Conservation (phyloP, 2,888 invertebrate species). For the Plebejus melissa region DNA sequence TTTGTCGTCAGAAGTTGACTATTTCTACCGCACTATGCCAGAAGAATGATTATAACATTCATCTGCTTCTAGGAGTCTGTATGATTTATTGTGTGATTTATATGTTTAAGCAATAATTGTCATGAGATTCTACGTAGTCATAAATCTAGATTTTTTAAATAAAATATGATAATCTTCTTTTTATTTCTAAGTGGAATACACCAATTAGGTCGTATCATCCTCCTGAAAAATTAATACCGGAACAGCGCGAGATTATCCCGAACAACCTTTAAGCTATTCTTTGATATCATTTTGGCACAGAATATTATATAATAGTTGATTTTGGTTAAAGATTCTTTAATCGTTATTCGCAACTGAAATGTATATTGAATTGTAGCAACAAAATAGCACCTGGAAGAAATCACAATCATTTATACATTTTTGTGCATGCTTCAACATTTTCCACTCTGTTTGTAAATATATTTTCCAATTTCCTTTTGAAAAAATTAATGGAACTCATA, state of each 20-base stretch:
- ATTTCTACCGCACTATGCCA: neutral
- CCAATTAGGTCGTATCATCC: constrained; percentile 15
- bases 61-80: no score
- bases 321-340: neutral
- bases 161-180: neutral
- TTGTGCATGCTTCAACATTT: neutral
- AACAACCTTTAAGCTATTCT: neutral
- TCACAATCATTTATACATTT: neutral
- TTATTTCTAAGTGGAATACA: neutral
- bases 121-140: no score
- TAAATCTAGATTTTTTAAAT: neutral
- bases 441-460: neutral
- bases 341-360: neutral
- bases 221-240: constrained; percentile 17
- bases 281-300: neutral
- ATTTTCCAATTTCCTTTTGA: neutral
- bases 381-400: neutral
- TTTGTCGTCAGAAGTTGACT: neutral
- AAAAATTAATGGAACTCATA: neutral
- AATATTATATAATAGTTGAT: no score
- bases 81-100: no score
- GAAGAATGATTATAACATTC: neutral
- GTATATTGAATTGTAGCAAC: neutral
- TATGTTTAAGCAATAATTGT: no score
- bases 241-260: constrained; percentile 7